phyloP scores from a whole-genome alignment of 2,888 invertebrate species.

The Dorcus hopei region DNA sequence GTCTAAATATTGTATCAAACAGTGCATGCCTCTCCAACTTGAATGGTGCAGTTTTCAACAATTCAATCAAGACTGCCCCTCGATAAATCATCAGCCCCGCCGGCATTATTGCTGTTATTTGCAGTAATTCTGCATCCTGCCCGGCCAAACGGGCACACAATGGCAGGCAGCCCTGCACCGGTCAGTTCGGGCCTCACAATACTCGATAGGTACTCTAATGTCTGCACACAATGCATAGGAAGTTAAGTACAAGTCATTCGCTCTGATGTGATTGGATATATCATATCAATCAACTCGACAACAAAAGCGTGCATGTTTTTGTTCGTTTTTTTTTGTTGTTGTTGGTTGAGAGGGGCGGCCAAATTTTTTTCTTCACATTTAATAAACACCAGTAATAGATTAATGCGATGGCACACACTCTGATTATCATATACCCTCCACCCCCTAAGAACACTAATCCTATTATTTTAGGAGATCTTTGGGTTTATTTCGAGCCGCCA shows the following conservation, averaged over 20 bases:
- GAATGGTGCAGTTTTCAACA: constrained; percentile 24
- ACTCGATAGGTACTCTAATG: constrained; percentile 29
- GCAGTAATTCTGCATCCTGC: constrained; percentile 45
- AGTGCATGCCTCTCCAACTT: constrained; percentile 24
- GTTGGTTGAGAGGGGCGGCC: background rate
- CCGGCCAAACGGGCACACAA: constrained; percentile 40
- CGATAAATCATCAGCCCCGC: constrained; percentile 46
- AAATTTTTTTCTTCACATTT: no score
- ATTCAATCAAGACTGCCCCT: constrained; percentile 33
- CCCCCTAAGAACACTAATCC: constrained; percentile 1
- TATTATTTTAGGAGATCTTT: constrained; percentile 6
- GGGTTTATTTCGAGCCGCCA: background rate
- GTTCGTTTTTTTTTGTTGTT: background rate
- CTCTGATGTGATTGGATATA: constrained; percentile 17
- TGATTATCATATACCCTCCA: background rate
- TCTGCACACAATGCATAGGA: constrained; percentile 26
- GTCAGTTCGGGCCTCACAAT: constrained; percentile 35
- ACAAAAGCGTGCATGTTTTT: background rate
- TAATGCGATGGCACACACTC: no score
- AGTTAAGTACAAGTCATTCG: constrained; percentile 29
- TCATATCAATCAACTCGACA: constrained; percentile 9
- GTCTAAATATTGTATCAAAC: constrained; percentile 29
- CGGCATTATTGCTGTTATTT: constrained; percentile 43
- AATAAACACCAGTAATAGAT: no score
- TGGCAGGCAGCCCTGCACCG: constrained; percentile 39